Evolutionary conservation across 2,113 vertebrate genomes (phyloP), one percentile per base, ranked within the genome.

Genomic region (Pseudonaja textilis): DNA sequence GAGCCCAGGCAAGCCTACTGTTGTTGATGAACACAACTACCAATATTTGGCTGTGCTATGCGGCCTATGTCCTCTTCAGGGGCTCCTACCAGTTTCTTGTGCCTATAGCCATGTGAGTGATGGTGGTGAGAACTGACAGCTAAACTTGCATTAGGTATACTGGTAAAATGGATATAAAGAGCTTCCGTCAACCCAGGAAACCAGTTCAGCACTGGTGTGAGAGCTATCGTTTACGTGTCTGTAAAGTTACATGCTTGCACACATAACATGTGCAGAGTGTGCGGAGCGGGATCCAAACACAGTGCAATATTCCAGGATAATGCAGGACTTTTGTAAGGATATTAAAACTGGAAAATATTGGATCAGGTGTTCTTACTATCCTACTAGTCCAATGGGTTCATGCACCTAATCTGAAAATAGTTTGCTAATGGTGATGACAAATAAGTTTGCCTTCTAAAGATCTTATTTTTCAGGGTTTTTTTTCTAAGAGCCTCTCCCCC

Each of bases 41-140:
- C 5, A 93, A 97, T 95, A 98, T 99, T 93, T 99, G 99, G 99
- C 81, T 98, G 18, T 99, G 99, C 97, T 99, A 99, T 0, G 0
- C 61, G 0, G 88, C 98, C 91, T 99, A 98, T 0, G 93, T 98
- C n/a, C 93, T 99, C 87, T 99, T 99, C 98, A 98, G 98, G 0
- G 96, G 98, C 22, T 97, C 98, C 95, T 97, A 99, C 96, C 99
- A 99, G 97, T 99, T 99, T 91, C 97, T 99, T 90, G 98, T 99
- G 92, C 99, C 99, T 25, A 98, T 99, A 2, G 99, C 99, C 93
- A 99, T 98, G 99, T 99, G 94, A 97, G 99, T 98, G 34, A 9
- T 39, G 39, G 12, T 87, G 89, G 59, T 39, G 55, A 92, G 29
- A 54, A 34, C 25, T 39, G n/a, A 42, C n/a, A 47, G 26, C 8